Evolutionary conservation across 2,797 vertebrate genomes (phyloP).

Genomic region (Sebastes diaconus): DNA sequence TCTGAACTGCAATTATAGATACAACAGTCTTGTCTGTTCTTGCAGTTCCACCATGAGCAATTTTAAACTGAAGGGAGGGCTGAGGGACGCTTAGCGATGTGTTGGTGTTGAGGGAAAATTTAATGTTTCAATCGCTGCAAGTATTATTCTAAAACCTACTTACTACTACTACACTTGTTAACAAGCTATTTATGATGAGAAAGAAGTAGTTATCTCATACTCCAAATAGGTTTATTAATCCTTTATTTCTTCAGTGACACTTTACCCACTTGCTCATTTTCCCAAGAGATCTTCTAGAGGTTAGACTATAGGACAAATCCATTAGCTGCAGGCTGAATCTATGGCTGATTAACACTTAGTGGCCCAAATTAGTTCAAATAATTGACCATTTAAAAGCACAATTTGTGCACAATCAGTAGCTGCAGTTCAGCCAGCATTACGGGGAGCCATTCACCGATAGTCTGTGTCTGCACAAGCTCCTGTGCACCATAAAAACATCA

Average conservation of each 20-base stretch:
- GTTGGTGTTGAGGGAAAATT: background rate
- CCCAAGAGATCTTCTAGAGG: background rate
- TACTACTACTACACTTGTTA: background rate
- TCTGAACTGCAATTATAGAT: background rate
- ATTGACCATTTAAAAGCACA: background rate
- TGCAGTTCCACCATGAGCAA: constrained; percentile 34
- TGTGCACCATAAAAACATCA: background rate
- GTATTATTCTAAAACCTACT: background rate
- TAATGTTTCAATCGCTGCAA: background rate
- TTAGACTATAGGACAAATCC: background rate
- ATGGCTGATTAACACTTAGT: background rate
- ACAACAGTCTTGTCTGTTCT: constrained; percentile 55
- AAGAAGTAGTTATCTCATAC: background rate
- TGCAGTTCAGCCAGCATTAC: background rate
- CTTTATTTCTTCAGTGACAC: background rate
- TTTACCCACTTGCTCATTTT: background rate
- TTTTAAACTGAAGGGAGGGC: background rate
- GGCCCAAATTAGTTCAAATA: background rate
- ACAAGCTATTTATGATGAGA: background rate
- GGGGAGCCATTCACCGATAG: background rate
- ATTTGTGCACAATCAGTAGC: background rate
- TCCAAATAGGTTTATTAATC: background rate
- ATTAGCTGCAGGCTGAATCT: background rate
- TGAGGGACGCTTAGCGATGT: background rate
- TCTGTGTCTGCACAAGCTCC: background rate